Evolutionary conservation across 2,797 vertebrate species (phyloP), one percentile per base, ranked within the genome.

Genomic region (Pseudochirops cupreus): DNA sequence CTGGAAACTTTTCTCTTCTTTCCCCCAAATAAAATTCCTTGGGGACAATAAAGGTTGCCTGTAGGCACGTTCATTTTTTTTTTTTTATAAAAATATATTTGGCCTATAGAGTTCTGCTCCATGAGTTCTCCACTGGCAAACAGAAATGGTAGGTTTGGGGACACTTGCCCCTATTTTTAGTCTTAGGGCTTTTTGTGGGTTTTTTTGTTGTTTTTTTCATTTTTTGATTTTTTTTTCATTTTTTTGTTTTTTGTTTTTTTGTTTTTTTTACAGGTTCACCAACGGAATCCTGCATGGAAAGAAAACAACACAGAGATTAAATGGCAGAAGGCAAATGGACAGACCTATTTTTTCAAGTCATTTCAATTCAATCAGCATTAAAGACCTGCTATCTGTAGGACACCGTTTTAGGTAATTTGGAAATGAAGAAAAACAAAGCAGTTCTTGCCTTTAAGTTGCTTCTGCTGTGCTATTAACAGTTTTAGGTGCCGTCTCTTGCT

Each of bases 51-150:
- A 96, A 93, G 33, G 97, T 97, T 98, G 97, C 98, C 99, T 99
- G 98, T 98, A 99, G 96, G 98, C 98, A 90, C 98, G 99, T 99
- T 99, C 98, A 98, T 98, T 98, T 82, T 82, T 67, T 74, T 33
- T 46, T 87, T 50, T 99, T 98, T 99, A 99, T 99, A 99, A 99
- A 99, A 99, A 99, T 99, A 99, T 99, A 99, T 99, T 99, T 99
- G 99, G 99, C 99, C 99, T 98, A 98, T 98, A 99, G 98, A 97
- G 99, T 98, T 99, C 99, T 99, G 98, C 98, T 98, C 97, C 98
- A 98, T 98, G 99, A 99, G 99, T 98, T 99, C 99, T 99, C 99
- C 98, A 97, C 98, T 98, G 98, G 99, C 99, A 99, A 99, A 99
- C 99, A 99, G 99, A 98, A 98, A 98, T 96, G 98, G 99, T 99